Percentiles rank a stretch among this genome's conserved stretches.
Evolutionary conservation across 1,140 invertebrate species (phyloP).

Genomic region (Pachyrhynchus sulphureomaculatus): DNA sequence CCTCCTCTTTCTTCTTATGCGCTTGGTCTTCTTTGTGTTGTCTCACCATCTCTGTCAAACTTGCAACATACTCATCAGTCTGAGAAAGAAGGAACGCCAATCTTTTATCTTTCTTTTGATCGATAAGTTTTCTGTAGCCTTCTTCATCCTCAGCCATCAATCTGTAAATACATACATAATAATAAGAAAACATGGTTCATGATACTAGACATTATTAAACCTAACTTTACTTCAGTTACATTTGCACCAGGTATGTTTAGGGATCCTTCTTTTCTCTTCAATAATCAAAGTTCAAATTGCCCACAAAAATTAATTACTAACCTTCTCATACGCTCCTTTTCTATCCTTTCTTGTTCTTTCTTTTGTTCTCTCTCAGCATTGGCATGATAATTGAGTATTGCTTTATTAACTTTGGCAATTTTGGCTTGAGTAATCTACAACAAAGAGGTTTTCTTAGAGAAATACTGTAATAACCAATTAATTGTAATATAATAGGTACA

Average conservation of each 20-base stretch:
- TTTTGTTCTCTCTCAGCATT: constrained; percentile 98
- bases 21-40: constrained; percentile 89
- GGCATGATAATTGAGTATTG: constrained; percentile 93
- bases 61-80: constrained; percentile 98
- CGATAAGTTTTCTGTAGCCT: constrained; percentile 94
- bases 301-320: no score
- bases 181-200: no score
- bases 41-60: constrained; percentile 95
- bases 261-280: no score
- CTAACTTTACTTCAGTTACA: no score
- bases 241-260: no score
- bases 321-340: constrained; percentile 96
- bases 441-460: not conserved
- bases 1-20: constrained; percentile 80
- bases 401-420: constrained; percentile 89
- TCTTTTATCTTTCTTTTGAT: constrained; percentile 99
- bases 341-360: constrained; percentile 98
- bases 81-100: constrained; percentile 97
- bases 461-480: no score
- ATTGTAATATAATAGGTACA: no score
- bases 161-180: constrained; percentile 24
- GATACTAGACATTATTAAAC: no score
- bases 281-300: no score
- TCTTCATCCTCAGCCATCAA: constrained; percentile 97
- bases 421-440: constrained; percentile 69